Evolutionary conservation across 2,113 vertebrate genomes (phyloP).

Genomic region (Nibea coibor): DNA sequence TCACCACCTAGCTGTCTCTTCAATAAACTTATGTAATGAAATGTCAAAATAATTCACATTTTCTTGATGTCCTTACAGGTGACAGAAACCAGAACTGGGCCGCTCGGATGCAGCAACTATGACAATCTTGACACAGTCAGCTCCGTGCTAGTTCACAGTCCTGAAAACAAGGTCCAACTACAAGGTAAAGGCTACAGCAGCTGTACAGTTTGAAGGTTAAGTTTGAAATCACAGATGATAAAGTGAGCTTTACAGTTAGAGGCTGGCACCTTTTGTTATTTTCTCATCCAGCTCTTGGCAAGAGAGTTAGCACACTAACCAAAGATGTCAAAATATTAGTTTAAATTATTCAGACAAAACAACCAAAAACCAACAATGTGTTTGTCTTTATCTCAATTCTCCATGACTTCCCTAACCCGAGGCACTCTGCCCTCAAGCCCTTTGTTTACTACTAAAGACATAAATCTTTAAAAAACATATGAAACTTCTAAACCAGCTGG

Average conservation of each 20-base stretch:
- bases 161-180: conserved; percentile 97
- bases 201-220: not conserved
- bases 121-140: conserved; percentile 99
- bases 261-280: not conserved
- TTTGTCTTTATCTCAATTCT: not conserved
- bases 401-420: not conserved
- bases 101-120: conserved; percentile 98
- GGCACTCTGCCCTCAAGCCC: not conserved
- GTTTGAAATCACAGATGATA: too few relatives aligned
- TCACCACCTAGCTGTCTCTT: not conserved
- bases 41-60: not conserved
- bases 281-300: not conserved
- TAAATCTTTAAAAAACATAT: not conserved
- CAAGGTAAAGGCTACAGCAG: conserved; percentile 80
- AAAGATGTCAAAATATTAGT: not conserved
- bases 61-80: conserved; percentile 83
- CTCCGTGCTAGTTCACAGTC: conserved; percentile 97
- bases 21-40: not conserved
- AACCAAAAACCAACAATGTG: not conserved
- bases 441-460: not conserved
- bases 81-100: conserved; percentile 96
- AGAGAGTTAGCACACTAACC: not conserved
- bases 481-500: not conserved
- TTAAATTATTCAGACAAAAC: not conserved
- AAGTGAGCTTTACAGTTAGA: not conserved